A percentile compares a stretch with the other conserved stretches of the same genome.
phyloP scores from a whole-genome alignment of 2,888 invertebrate species.

The Netelia fuscicornis region DNA sequence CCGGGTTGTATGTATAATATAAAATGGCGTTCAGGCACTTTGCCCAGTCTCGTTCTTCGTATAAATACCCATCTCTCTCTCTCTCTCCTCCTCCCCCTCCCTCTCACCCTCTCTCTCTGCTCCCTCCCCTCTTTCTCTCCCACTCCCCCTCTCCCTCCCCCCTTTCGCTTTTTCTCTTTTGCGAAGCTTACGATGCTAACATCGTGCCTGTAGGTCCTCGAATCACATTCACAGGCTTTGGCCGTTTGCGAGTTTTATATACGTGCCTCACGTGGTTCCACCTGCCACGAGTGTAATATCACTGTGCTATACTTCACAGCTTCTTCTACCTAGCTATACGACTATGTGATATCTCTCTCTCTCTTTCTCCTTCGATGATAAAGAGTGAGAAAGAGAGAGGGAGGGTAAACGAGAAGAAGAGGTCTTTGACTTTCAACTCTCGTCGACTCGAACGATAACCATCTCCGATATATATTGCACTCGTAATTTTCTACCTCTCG shows the following conservation, averaged over 20 bases:
- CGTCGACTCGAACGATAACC: constrained; percentile 50
- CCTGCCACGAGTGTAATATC: constrained; percentile 64
- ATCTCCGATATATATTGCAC: constrained; percentile 45
- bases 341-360: neutral
- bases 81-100: no score
- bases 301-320: constrained; percentile 44
- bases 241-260: constrained; percentile 30
- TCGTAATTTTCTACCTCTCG: constrained; percentile 30
- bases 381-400: constrained; percentile 13
- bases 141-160: neutral
- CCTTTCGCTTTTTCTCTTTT: neutral
- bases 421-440: constrained; percentile 51
- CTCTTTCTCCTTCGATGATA: neutral
- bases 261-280: constrained; percentile 58
- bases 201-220: constrained; percentile 18
- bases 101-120: no score
- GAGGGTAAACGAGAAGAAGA: constrained; percentile 1
- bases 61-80: constrained; percentile 62
- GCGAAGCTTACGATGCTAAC: constrained; percentile 53
- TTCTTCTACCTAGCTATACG: constrained; percentile 45
- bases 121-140: neutral
- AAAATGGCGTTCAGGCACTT: constrained; percentile 39
- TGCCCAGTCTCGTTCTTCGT: constrained; percentile 64
- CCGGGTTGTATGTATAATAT: constrained; percentile 37
- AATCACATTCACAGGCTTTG: constrained; percentile 19